Percentiles rank a stretch among this genome's conserved stretches.
These are phyloP conservation scores for Ephydatia muelleri DNA, from an alignment of 37 sponge, comb jelly and placozoan genomes.

Conservation along the genomic window DNA sequence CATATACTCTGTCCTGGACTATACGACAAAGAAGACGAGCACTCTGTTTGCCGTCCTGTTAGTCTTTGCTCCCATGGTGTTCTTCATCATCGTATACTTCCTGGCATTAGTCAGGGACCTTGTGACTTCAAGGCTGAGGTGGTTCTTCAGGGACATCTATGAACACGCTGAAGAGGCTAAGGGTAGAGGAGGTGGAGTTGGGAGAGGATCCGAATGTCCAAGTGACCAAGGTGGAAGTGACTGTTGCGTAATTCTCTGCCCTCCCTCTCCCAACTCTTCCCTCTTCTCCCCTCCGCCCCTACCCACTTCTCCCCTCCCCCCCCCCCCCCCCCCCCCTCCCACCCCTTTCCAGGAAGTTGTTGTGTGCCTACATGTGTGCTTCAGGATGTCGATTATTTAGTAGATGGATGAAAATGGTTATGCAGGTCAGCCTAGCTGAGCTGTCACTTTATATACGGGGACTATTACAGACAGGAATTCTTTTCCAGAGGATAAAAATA, in stretches of 20 bases:
- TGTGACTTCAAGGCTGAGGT: background rate
- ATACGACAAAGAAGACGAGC: background rate
- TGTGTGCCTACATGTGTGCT: no score
- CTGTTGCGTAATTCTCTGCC: background rate
- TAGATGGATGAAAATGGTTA: no score
- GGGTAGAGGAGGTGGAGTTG: background rate
- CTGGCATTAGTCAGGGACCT: slow-evolving; percentile 42
- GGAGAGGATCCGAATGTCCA: background rate
- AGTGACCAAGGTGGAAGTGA: slow-evolving; percentile 2
- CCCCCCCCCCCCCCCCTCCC: slow-evolving; percentile 2
- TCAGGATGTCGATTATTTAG: no score
- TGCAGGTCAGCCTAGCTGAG: no score
- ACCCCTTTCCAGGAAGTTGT: no score
- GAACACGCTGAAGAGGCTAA: background rate
- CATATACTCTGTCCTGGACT: slow-evolving; percentile 58
- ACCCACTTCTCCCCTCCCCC: background rate
- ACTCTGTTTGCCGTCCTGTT: background rate
- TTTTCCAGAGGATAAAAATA: no score
- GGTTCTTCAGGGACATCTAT: slow-evolving; percentile 31
- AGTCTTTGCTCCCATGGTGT: slow-evolving; percentile 3
- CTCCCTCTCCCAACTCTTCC: no score
- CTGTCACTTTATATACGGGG: no score
- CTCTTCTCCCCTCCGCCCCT: background rate
- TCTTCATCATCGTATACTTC: slow-evolving; percentile 26
- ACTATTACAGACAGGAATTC: no score